Evolutionary conservation across 2,888 invertebrate species (phyloP), one percentile per base, ranked within the genome.

Genomic region (Scaptomyza polygonia): DNA sequence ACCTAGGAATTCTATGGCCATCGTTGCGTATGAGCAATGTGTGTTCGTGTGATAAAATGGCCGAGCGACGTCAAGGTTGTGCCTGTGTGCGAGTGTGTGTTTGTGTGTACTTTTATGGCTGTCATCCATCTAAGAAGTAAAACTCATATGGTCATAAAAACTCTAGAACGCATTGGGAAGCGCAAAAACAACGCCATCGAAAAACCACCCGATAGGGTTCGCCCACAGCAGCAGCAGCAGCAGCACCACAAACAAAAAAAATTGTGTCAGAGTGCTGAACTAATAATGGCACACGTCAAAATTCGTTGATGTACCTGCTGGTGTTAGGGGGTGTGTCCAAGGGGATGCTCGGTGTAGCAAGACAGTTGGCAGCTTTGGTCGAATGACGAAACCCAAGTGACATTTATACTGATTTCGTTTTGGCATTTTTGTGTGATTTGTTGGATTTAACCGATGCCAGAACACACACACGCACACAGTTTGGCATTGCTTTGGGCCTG

Each of bases 241-340:
- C 36, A 36, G 14, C 8, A 3, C 16, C 39, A 39, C 7, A 0
- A 16, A 4, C 14, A 36, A 8, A 14, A 43, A 73, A 85, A n/a
- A n/a, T n/a, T 82, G 84, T 85, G 74, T 72, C 79, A 77, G 79
- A 81, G 85, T 89, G 88, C 88, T 88, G 88, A 89, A 89, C 89
- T 89, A 89, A 89, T 89, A 89, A 89, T 88, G 88, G 87, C 89
- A 89, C 88, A 88, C 89, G 89, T 89, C 89, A 89, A 89, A 89
- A 89, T 88, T 89, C 86, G 77, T 88, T 88, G 51, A 69, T 86
- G 34, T 69, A 76, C 77, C 85, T 62, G 59, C 72, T 61, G 67
- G 65, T 57, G 57, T 16, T 63, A 3, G 39, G 34, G 32, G 27
- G 9, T 32, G 48, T 39, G 39, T 16, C 39, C 39, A 34, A 1